phyloP scores from a whole-genome alignment of 2,797 vertebrate species.

The Characodon lateralis region DNA sequence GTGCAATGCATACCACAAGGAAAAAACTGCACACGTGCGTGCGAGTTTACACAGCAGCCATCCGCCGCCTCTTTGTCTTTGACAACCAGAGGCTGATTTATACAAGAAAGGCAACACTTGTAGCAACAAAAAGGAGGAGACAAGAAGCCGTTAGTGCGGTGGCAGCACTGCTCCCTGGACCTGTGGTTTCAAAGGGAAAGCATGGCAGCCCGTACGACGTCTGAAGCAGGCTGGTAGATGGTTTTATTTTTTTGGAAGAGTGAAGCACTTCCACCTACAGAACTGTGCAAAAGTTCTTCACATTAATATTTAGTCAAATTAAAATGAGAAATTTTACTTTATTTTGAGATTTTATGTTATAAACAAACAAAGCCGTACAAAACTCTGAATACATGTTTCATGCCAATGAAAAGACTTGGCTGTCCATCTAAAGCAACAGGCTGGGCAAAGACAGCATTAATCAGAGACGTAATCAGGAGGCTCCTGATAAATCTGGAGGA shows the following conservation, averaged over 20 bases:
- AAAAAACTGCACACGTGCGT: constrained; percentile 25
- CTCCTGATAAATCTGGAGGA: not conserved
- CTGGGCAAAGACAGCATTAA: not conserved
- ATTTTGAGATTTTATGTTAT: no score
- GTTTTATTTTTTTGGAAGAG: not conserved
- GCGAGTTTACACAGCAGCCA: constrained; percentile 54
- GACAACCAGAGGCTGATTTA: constrained; percentile 53
- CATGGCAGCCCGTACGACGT: not conserved
- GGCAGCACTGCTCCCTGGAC: constrained; percentile 2
- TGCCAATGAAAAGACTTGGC: not conserved
- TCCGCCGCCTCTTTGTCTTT: constrained; percentile 53
- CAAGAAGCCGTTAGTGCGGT: not conserved
- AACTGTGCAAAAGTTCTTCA: not conserved
- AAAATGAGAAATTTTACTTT: no score
- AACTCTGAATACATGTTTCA: no score
- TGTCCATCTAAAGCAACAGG: not conserved
- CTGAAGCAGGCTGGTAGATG: not conserved
- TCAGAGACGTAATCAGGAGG: not conserved
- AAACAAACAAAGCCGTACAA: no score
- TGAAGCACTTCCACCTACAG: not conserved
- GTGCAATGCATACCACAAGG: constrained; percentile 45
- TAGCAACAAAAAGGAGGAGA: constrained; percentile 34
- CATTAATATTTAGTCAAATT: no score
- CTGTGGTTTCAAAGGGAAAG: constrained; percentile 28
- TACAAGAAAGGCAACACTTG: constrained; percentile 45